Evolutionary conservation across 2,888 invertebrate genomes (phyloP).

Genomic region (Idaea aversata): DNA sequence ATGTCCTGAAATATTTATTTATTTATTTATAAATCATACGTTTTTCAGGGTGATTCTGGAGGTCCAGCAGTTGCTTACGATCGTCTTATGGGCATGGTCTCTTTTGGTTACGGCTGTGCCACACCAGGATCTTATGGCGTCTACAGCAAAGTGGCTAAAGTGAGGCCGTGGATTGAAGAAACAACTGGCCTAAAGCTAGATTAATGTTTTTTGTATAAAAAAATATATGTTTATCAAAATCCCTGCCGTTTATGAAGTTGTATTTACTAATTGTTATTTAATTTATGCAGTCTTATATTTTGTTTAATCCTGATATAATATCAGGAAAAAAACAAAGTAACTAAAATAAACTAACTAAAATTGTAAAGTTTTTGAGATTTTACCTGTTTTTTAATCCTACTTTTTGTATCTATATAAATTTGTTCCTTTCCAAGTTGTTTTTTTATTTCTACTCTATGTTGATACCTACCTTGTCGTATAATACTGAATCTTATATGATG

Average conservation of each 20-base stretch:
- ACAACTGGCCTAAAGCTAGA: slow-evolving; percentile 54
- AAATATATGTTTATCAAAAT: slow-evolving; percentile 14
- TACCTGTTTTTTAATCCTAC: not conserved
- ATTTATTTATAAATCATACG: too few species aligned
- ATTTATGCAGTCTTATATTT: too few species aligned
- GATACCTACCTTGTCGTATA: too few species aligned
- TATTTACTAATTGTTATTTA: too few species aligned
- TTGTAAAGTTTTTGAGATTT: not conserved
- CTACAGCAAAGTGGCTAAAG: slow-evolving; percentile 68
- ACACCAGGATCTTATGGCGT: slow-evolving; percentile 69
- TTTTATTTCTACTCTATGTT: too few species aligned
- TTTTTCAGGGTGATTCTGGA: slow-evolving; percentile 71
- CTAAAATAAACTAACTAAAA: not conserved
- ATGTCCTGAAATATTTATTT: too few species aligned
- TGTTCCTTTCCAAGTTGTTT: too few species aligned
- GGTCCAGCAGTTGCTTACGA: slow-evolving; percentile 66
- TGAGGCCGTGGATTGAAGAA: slow-evolving; percentile 63
- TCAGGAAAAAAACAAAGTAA: too few species aligned
- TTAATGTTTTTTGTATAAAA: slow-evolving; percentile 28
- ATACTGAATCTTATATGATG: too few species aligned
- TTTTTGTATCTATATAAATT: too few species aligned
- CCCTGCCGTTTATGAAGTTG: not conserved
- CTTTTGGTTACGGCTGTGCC: slow-evolving; percentile 74
- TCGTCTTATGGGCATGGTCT: slow-evolving; percentile 67
- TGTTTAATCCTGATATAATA: too few species aligned